Evolutionary conservation across 2,797 vertebrate species (phyloP).

Genomic region (Cossypha caffra): DNA sequence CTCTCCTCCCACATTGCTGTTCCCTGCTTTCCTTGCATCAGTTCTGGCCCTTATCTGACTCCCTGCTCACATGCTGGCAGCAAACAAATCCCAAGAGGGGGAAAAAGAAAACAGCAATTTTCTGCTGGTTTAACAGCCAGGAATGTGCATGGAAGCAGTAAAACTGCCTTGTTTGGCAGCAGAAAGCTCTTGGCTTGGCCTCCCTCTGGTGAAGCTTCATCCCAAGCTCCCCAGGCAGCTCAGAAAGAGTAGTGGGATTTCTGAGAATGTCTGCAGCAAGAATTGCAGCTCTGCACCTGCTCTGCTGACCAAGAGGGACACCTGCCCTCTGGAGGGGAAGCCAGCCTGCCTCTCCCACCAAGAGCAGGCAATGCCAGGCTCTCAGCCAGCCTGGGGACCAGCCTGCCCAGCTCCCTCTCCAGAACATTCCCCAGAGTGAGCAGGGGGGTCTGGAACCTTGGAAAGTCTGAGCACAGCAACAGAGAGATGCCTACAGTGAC

Average conservation of each 20-base stretch:
- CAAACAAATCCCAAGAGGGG: not conserved
- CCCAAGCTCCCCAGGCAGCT: not conserved
- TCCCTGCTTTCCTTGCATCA: not conserved
- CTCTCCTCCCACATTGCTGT: not conserved
- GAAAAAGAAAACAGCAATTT: not conserved
- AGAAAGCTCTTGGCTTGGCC: not conserved
- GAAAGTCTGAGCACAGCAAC: fast-evolving
- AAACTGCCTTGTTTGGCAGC: not conserved
- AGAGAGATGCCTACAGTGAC: not conserved
- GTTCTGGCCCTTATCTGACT: not conserved
- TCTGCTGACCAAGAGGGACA: not conserved
- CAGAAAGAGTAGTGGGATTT: not conserved
- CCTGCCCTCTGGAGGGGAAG: not conserved
- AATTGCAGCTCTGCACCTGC: not conserved
- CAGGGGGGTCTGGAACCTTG: not conserved
- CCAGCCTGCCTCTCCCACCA: not conserved
- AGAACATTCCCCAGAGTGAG: fast-evolving
- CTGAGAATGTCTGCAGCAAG: not conserved
- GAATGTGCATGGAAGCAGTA: not conserved
- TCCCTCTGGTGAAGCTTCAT: not conserved
- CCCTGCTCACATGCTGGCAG: not conserved
- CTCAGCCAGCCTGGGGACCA: not conserved
- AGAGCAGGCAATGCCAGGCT: not conserved
- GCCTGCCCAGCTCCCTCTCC: not conserved
- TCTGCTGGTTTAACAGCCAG: not conserved